Base-by-base conservation (phyloP, 2,113 vertebrate species). In the Chionis minor region DNA sequence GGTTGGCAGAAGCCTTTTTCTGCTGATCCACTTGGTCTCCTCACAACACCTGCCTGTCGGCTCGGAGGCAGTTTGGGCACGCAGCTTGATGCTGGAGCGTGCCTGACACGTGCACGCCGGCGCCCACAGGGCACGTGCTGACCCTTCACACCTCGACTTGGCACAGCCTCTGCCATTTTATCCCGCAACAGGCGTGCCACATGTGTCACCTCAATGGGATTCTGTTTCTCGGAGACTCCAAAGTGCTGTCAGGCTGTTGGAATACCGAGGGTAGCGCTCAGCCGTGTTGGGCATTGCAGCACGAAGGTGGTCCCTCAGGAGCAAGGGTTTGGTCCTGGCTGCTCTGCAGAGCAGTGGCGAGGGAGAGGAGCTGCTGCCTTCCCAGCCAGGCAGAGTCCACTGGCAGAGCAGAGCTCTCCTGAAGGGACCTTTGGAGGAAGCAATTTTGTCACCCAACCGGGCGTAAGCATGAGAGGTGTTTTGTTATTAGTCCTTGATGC, bases 131-230 rank as follows among this genome's bases (percentile, higher is more conserved):
- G 32, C 4, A 28, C 55, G 3, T 2, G 0, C 45, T 5, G 16
- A 47, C 75, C 71, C 63, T 88, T 33, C 23, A 8, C 40, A 21
- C 52, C 30, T 47, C 0, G 1, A 12, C 38, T 92, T 58, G 56
- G 24, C 71, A 4, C 26, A 45, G 32, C 47, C 47, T 26, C 91
- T 63, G 69, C 13, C 9, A 1, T 15, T 15, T 91, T 62, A 42
- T 70, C 81, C 88, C 28, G 0, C 0, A 7, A 40, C 74, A 45
- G 3, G 1, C 1, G 17, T 30, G 10, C 54, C 1, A 0, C 2
- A 1, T 6, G 8, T 17, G 47, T 4, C 3, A 49, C 35, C 40
- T 10, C 27, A 32, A 32, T 12, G 14, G 69, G 51, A 10, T 59
- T 24, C 80, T 74, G 78, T 47, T 73, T 40, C 87, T 75, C 52